Percentiles rank a stretch among this genome's conserved stretches.
Conservation (phyloP, 2,113 vertebrate species). For the Sterrhoptilus dennistouni region DNA sequence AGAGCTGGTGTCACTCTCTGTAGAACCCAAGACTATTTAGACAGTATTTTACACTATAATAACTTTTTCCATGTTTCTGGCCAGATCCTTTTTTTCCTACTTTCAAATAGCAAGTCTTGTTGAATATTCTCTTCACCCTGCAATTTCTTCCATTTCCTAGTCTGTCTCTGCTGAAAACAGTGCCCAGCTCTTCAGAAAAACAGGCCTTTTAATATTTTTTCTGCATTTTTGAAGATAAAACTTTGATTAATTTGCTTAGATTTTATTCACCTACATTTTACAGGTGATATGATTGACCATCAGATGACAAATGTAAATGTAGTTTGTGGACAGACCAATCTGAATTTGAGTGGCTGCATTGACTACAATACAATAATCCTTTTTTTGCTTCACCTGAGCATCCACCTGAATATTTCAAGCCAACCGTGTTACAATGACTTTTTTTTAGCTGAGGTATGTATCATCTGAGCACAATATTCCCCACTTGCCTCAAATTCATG, state of each 20-base stretch:
- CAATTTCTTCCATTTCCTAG: neutral
- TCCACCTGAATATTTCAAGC: neutral
- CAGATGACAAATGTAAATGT: neutral
- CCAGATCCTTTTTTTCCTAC: rapidly evolving
- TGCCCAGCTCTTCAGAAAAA: neutral
- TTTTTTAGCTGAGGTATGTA: neutral
- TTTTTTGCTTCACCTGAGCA: neutral
- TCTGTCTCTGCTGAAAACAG: neutral
- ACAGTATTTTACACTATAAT: neutral
- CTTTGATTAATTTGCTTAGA: neutral
- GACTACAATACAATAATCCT: neutral
- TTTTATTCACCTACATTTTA: neutral
- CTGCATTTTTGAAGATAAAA: neutral
- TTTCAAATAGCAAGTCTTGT: neutral
- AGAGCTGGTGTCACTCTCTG: neutral
- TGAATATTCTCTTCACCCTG: neutral
- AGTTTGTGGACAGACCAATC: neutral
- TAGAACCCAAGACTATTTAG: neutral
- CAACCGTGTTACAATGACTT: neutral
- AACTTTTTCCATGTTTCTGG: neutral
- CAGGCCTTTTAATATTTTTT: rapidly evolving
- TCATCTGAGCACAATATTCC: neutral
- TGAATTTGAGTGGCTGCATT: neutral
- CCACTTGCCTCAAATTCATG: neutral
- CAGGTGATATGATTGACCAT: rapidly evolving